A percentile compares a stretch with the other conserved stretches of the same genome.
Conservation (phyloP, 2,797 vertebrate genomes). For the Sphenodon punctatus region DNA sequence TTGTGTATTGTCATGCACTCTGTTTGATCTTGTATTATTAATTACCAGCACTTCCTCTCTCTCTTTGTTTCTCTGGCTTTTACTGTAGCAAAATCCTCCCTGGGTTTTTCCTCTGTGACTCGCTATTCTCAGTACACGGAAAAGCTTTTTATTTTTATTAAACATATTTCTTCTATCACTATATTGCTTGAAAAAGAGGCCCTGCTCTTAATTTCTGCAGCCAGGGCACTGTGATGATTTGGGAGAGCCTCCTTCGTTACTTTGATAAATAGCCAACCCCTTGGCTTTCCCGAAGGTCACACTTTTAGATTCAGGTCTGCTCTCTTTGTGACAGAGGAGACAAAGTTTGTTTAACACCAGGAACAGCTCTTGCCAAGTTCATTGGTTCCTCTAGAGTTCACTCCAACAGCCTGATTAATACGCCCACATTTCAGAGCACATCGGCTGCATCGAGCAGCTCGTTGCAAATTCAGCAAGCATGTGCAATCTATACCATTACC, state of each 20-base stretch:
- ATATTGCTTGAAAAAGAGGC: conserved; percentile 54
- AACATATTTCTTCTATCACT: conserved; percentile 31
- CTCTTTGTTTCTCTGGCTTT: background rate
- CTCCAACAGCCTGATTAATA: conserved; percentile 52
- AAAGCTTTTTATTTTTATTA: conserved; percentile 38
- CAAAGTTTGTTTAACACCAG: conserved; percentile 8
- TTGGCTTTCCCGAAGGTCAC: conserved; percentile 45
- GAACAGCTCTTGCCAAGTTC: conserved; percentile 50
- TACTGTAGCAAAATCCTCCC: conserved; percentile 7
- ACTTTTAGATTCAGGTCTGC: conserved; percentile 44
- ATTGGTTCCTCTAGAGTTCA: conserved; percentile 19
- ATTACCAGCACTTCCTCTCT: conserved; percentile 38
- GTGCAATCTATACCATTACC: background rate
- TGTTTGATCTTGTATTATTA: conserved; percentile 36
- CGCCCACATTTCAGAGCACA: conserved; percentile 2
- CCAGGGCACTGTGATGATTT: conserved; percentile 38
- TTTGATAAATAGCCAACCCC: conserved; percentile 51
- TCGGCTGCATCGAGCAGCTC: conserved; percentile 21
- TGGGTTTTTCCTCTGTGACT: background rate
- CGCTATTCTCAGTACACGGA: background rate
- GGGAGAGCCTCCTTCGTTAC: conserved; percentile 15
- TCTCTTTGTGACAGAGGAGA: background rate
- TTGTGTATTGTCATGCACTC: conserved; percentile 34
- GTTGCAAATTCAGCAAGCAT: background rate
- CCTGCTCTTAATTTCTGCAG: conserved; percentile 38